These are phyloP conservation scores for Xestia c-nigrum DNA, from an alignment of 2,888 invertebrate species.

Conservation along the genomic window DNA sequence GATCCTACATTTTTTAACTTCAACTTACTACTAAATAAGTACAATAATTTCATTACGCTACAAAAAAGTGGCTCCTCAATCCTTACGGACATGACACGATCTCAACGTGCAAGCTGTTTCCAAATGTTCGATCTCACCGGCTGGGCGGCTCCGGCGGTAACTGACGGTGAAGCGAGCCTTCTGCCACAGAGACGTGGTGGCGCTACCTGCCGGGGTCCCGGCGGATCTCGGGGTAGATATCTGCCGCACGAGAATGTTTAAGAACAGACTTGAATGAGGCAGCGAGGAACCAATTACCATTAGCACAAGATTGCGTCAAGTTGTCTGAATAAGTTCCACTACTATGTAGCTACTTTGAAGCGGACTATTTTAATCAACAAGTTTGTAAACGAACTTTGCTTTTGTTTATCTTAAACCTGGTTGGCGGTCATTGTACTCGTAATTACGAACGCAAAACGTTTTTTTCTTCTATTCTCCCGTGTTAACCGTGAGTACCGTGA, in stretches of 20 bases:
- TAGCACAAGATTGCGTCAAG: not conserved
- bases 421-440: not conserved
- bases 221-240: not conserved
- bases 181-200: not conserved
- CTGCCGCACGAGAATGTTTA: not conserved
- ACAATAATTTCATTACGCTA: no score
- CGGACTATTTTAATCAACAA: not conserved
- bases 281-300: slow-evolving; percentile 11
- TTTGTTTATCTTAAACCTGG: not conserved
- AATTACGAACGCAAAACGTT: not conserved
- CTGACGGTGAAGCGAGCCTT: not conserved
- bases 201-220: not conserved
- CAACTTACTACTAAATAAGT: no score
- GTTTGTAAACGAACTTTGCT: not conserved
- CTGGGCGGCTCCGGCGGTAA: not conserved
- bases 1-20: no score
- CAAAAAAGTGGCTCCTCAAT: no score
- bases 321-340: slow-evolving; percentile 6
- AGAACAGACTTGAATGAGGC: slow-evolving; percentile 5
- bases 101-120: not conserved
- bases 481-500: no score
- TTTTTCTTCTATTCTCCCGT: no score
- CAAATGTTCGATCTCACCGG: not conserved
- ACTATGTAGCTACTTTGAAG: not conserved
- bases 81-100: no score